These are phyloP conservation scores for Acanthosepion lycidas DNA, from an alignment of 2,888 invertebrate species.

Conservation along the genomic window DNA sequence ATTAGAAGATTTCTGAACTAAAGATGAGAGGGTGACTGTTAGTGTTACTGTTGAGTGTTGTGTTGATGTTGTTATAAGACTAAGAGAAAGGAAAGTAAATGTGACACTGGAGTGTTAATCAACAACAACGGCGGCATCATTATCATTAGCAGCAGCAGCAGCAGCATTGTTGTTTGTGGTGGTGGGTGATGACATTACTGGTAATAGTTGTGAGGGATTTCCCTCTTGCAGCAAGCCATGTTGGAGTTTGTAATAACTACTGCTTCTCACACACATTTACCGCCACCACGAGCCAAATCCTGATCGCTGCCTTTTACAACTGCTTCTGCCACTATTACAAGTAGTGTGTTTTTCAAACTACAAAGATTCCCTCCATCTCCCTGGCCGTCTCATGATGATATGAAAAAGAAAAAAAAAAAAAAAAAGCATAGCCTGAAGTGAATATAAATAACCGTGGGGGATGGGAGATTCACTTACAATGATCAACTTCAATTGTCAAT, in stretches of 20 bases:
- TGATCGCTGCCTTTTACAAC: neutral
- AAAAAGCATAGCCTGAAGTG: neutral
- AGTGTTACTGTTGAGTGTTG: neutral
- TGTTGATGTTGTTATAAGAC: neutral
- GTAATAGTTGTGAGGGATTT: neutral
- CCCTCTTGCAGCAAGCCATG: neutral
- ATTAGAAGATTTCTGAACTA: neutral
- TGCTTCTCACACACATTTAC: neutral
- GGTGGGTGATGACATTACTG: neutral
- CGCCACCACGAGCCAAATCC: neutral
- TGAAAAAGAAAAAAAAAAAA: neutral
- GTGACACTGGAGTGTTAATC: neutral
- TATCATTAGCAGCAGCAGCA: neutral
- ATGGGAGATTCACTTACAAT: slow-evolving; percentile 33
- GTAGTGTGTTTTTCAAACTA: slow-evolving; percentile 23
- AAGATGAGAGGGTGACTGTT: neutral
- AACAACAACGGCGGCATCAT: neutral
- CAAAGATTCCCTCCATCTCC: slow-evolving; percentile 12
- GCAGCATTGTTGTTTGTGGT: neutral
- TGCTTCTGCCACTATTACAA: neutral
- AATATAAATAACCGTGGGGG: neutral
- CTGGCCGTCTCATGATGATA: neutral
- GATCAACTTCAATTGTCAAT: slow-evolving; percentile 33
- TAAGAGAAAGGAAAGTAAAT: neutral
- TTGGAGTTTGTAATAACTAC: slow-evolving; percentile 4